Evolutionary conservation across 2,113 vertebrate genomes (phyloP).

Genomic region (Poeciliopsis occidentalis): DNA sequence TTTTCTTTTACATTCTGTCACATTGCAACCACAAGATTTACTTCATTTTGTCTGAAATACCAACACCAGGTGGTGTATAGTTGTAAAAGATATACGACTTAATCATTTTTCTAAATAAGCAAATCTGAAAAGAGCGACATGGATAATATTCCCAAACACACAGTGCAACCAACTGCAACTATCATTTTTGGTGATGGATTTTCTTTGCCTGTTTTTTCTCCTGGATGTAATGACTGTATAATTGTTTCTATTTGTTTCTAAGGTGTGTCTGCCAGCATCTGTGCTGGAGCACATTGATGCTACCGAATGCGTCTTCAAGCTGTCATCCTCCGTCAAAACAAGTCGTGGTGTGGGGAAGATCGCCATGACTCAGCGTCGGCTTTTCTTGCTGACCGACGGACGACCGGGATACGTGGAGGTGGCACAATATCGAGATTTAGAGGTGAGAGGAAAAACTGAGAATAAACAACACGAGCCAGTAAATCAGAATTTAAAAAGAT

Average conservation of each 20-base stretch:
- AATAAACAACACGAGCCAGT: background rate
- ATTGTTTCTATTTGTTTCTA: background rate
- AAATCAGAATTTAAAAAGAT: background rate
- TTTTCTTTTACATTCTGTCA: background rate
- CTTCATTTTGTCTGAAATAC: background rate
- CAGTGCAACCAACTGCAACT: background rate
- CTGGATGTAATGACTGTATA: background rate
- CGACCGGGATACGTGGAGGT: conserved; percentile 88
- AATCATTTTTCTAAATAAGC: too few relatives aligned
- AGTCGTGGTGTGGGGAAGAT: conserved; percentile 92
- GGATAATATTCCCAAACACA: background rate
- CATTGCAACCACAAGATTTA: too few relatives aligned
- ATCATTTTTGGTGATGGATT: background rate
- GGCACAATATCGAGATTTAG: conserved; percentile 89
- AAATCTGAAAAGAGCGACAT: background rate
- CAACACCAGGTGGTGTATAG: background rate
- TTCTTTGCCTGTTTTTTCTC: background rate
- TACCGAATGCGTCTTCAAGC: conserved; percentile 92
- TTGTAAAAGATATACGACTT: background rate
- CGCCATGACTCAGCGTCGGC: conserved; percentile 94
- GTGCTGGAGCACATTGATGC: conserved; percentile 87
- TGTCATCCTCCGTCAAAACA: conserved; percentile 93
- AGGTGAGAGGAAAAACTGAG: conserved; percentile 76
- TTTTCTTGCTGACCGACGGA: conserved; percentile 91
- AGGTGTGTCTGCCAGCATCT: conserved; percentile 83